Evolutionary conservation across 2,113 vertebrate genomes (phyloP).

Genomic region (Hydrochoerus hydrochaeris): DNA sequence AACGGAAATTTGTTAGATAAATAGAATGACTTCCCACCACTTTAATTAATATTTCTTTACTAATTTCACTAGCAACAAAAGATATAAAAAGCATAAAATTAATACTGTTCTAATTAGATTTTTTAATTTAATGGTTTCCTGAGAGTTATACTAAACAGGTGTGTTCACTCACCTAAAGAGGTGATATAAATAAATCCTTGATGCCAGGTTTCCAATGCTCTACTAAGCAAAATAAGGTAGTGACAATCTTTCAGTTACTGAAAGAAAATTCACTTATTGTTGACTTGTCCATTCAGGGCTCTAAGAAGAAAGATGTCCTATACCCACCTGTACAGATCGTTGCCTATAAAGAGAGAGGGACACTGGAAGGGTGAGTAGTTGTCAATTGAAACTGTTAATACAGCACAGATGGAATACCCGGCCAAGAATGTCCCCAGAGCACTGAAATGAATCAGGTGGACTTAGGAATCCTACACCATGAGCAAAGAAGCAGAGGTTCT

Average conservation of each 20-base stretch:
- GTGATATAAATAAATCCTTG: neutral
- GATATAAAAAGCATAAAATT: neutral
- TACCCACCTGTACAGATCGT: neutral
- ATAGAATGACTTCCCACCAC: neutral
- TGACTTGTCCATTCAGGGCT: neutral
- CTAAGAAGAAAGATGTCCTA: neutral
- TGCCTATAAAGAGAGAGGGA: neutral
- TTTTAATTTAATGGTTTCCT: neutral
- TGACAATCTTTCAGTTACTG: neutral
- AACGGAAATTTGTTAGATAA: neutral
- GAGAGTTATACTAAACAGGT: neutral
- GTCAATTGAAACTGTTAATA: neutral
- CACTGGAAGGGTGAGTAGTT: neutral
- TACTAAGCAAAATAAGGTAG: neutral
- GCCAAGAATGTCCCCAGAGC: neutral
- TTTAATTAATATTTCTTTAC: neutral
- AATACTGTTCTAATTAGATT: neutral
- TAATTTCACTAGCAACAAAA: neutral
- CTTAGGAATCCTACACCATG: neutral
- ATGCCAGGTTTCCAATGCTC: neutral
- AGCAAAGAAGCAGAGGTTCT: neutral
- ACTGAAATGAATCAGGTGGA: neutral
- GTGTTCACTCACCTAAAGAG: neutral
- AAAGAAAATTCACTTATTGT: neutral
- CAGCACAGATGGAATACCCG: neutral